Percentiles rank a stretch among this genome's conserved stretches.
Conservation (phyloP, 1,140 invertebrate genomes). For the Harpegnathos saltator region DNA sequence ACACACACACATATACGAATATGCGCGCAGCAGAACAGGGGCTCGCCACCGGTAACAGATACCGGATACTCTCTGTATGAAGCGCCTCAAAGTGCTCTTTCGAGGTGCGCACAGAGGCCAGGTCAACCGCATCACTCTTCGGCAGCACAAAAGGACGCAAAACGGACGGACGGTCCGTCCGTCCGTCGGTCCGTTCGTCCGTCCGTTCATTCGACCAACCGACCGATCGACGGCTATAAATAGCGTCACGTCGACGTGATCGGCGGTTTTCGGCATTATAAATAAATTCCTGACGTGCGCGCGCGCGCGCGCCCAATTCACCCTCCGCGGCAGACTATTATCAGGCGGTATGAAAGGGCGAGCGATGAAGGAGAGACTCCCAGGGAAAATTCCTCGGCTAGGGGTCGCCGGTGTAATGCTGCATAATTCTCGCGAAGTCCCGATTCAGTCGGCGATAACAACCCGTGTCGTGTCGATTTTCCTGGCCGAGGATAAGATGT, state of each 20-base stretch:
- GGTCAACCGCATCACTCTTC: slow-evolving; percentile 66
- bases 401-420: slow-evolving; percentile 35
- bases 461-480: neutral
- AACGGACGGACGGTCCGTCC: slow-evolving; percentile 47
- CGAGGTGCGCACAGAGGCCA: slow-evolving; percentile 53
- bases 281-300: slow-evolving; percentile 47
- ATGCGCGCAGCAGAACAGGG: slow-evolving; percentile 16
- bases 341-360: neutral
- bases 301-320: neutral
- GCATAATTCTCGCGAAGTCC: slow-evolving; percentile 27
- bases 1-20: neutral
- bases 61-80: slow-evolving; percentile 62
- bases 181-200: slow-evolving; percentile 46
- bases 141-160: slow-evolving; percentile 59
- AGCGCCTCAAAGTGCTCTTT: slow-evolving; percentile 72
- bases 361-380: neutral
- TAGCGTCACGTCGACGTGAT: slow-evolving; percentile 19
- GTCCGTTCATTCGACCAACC: slow-evolving; percentile 34
- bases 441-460: slow-evolving; percentile 14
- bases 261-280: slow-evolving; percentile 62
- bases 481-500: neutral
- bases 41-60: slow-evolving; percentile 20
- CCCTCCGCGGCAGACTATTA: neutral
- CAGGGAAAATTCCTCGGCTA: slow-evolving; percentile 2
- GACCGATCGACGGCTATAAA: slow-evolving; percentile 55